Conservation (phyloP, 2,888 invertebrate species). For the Diarsia rubi region DNA sequence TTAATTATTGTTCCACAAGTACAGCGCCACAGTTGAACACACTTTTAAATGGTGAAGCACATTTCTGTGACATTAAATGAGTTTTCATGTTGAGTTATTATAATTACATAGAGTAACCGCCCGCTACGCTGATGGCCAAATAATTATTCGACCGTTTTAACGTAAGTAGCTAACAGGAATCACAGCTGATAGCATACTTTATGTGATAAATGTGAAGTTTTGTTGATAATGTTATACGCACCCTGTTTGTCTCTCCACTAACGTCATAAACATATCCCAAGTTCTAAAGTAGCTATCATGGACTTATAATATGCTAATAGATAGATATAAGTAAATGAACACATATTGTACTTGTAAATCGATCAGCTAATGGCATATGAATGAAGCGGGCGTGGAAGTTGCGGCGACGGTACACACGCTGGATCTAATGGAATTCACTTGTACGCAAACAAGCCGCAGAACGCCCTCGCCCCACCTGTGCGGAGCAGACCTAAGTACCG, state of each 20-base stretch:
- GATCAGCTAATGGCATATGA: constrained; percentile 90
- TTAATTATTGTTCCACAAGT: constrained; percentile 88
- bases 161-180: constrained; percentile 17
- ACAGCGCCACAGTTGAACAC: constrained; percentile 84
- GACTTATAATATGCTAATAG: constrained; percentile 49
- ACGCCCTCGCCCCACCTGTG: constrained; percentile 79
- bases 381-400: constrained; percentile 86
- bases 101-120: constrained; percentile 76
- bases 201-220: neutral
- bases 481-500: constrained; percentile 74
- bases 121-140: constrained; percentile 45
- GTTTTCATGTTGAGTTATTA: constrained; percentile 82
- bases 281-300: constrained; percentile 36
- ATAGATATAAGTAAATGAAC: constrained; percentile 77
- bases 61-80: constrained; percentile 85
- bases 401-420: constrained; percentile 85
- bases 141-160: constrained; percentile 23
- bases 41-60: constrained; percentile 85
- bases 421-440: constrained; percentile 91
- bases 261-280: constrained; percentile 1
- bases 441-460: constrained; percentile 89
- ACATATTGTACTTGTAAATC: constrained; percentile 85
- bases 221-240: neutral
- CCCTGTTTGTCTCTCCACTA: neutral
- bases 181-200: neutral